Evolutionary conservation across 2,113 vertebrate species (phyloP), one percentile per base, ranked within the genome.

Genomic region (Periophthalmodon schlosseri): DNA sequence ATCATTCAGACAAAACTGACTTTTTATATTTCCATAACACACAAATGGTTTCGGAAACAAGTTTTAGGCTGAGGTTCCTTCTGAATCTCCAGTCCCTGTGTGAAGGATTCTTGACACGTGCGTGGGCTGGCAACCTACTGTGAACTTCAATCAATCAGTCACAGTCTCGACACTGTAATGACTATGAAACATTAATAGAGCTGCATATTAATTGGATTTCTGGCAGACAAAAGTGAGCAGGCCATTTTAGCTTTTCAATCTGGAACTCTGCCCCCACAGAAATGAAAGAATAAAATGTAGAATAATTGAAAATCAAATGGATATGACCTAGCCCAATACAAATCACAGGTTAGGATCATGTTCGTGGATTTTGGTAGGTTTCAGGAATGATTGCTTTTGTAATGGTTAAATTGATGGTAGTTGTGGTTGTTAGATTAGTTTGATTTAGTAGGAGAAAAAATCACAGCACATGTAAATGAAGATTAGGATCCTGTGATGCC

Each of bases 91-190:
- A 20, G 56, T 15, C 64, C 24, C 44, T 63, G 21, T 8, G 46
- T 28, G 28, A n/a, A 64, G 56, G 20, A 61, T 64, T 3, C 46
- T 28, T 50, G 18, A 58, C n/a, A 57, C 28, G 71, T 46, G 18
- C 68, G 74, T 65, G 58, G 39, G 34, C 14, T 64, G 46, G 13
- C 28, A 21, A 74, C 70, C 39, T 28, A 23, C 23, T 66, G 54
- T 44, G 50, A 50, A 47, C 60, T 16, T 76, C 60, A 60, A 65
- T 76, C 54, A 56, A 15, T 72, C 24, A 68, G 11, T 78, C 28
- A 50, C 23, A 65, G 54, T 60, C 12, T 65, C 75, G 64, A 16
- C 61, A 84, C 16, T 74, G 5, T 72, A 68, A 79, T 85, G 49
- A 70, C 50, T 68, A 7, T 52, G 36, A 65, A 66, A 36, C 54